Evolutionary conservation across 2,888 invertebrate species (phyloP), one percentile per base, ranked within the genome.

Genomic region (Acleris cristana): DNA sequence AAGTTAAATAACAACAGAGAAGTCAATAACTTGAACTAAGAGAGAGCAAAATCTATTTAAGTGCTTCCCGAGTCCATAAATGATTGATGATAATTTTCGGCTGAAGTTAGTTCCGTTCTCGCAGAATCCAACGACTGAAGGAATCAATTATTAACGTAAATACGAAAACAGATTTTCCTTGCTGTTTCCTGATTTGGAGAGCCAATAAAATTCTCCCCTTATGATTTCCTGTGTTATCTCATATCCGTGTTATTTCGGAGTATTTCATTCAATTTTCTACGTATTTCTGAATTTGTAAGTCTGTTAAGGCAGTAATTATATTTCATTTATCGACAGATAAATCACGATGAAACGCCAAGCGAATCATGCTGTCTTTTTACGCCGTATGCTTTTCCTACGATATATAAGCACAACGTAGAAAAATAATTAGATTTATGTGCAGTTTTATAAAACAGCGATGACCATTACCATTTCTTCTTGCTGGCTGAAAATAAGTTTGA

Each of bases 251-350:
- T 23, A 63, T 63, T 54, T 66, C 54, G 44, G 16, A 34, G 34
- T 18, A 30, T 59, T 54, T 18, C 49, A 52, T 67, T 52, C 58
- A 51, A 58, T 67, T 57, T 67, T 53, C 63, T 45, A 48, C 23
- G 56, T 54, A 54, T 67, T 48, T 23, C 34, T 14, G 34, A 58
- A 34, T 62, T 51, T 45, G 49, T 51, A 60, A 60, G 61, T 54
- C 58, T 40, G 59, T 59, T 40, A 40, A 54, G 53, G 68, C 68
- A 67, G 70, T 73, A 73, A 73, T 40, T 40, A 40, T 14, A 73
- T 73, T 68, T 62, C n/a, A 66, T 59, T 68, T 69, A 69, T 69
- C 70, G 66, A 51, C 60, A 65, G 60, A 69, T 73, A 71, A 70
- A 73, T 73, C 71, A 71, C 71, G 48, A 49, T 40, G 59, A 55